A percentile compares a stretch with the other conserved stretches of the same genome.
Evolutionary conservation across 2,113 vertebrate genomes (phyloP).

Genomic region (Euleptes europaea): DNA sequence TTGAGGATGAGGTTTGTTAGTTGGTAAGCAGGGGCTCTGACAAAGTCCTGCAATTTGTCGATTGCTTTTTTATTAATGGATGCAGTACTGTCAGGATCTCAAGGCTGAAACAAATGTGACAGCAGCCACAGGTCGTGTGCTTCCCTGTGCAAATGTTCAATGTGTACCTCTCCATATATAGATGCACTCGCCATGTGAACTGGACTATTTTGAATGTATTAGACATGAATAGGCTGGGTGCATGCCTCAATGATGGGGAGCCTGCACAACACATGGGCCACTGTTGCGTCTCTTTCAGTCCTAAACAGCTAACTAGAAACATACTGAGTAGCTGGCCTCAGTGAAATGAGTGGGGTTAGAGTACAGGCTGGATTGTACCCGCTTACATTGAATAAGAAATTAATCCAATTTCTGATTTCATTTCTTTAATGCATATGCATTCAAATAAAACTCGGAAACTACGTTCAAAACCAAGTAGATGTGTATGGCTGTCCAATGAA

Average conservation of each 20-base stretch:
- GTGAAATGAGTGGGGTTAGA: neutral
- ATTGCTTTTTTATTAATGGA: constrained; percentile 2
- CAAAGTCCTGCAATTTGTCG: neutral
- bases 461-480: neutral
- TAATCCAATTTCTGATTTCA: neutral
- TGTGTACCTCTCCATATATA: neutral
- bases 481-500: neutral
- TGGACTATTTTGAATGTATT: neutral
- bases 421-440: neutral
- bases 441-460: too few species aligned
- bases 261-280: neutral
- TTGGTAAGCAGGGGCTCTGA: constrained; percentile 1
- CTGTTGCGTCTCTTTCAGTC: neutral
- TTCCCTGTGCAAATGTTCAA: neutral
- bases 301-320: neutral
- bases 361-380: neutral
- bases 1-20: neutral
- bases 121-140: too few species aligned
- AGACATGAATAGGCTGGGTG: neutral
- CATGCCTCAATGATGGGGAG: neutral
- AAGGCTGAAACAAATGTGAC: too few species aligned
- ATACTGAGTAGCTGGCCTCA: too few species aligned
- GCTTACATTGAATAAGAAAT: neutral
- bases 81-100: neutral
- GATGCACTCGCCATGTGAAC: neutral